Base-by-base conservation (phyloP, 2,113 vertebrate species). In the Hipposideros armiger region DNA sequence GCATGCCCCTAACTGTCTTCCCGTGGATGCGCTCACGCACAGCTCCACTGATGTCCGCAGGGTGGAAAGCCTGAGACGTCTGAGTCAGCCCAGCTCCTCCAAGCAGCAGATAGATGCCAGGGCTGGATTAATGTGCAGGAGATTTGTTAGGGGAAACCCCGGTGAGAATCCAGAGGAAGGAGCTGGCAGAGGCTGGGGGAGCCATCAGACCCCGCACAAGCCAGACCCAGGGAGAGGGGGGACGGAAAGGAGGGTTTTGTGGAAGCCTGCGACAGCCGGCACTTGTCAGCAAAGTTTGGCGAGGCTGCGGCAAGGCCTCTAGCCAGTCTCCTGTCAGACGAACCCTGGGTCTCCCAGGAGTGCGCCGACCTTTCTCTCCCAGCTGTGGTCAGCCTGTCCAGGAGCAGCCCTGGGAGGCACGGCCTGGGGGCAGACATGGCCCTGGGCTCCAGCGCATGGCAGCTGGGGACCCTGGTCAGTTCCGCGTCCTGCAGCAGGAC, bases 401-500 rank as follows among this genome's bases (percentile, higher is more conserved):
- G 50, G 22, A 9, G 30, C 80, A 28, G 40, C 80, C 24, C 28
- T 67, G 19, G 32, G 56, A n/a, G 22, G 14, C 5, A 10, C 81
- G 70, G 32, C 45, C 50, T 69, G 3, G 0, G 20, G n/a, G 17
- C 40, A 9, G 2, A 11, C 5, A 1, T 16, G 22, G 30, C 30
- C 26, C 4, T 15, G 24, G n/a, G n/a, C 47, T 9, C 47, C 47
- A 50, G 11, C 47, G 47, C 47, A 13, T 11, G 47, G 47, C 47
- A 50, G 47, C 47, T 50, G 47, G 47, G 13, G 47, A 50, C 47
- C 10, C 47, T 50, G 47, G 47, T 11, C 47, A 50, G 47, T 9
- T 13, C 47, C 47, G 47, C 47, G 2, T 50, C 47, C 47, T 50
- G 47, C 11, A 11, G 47, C 2, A 50, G 47, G 47, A 50, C 47